Evolutionary conservation across 2,113 vertebrate genomes (phyloP), one percentile per base, ranked within the genome.

Genomic region (Sceloporus undulatus): DNA sequence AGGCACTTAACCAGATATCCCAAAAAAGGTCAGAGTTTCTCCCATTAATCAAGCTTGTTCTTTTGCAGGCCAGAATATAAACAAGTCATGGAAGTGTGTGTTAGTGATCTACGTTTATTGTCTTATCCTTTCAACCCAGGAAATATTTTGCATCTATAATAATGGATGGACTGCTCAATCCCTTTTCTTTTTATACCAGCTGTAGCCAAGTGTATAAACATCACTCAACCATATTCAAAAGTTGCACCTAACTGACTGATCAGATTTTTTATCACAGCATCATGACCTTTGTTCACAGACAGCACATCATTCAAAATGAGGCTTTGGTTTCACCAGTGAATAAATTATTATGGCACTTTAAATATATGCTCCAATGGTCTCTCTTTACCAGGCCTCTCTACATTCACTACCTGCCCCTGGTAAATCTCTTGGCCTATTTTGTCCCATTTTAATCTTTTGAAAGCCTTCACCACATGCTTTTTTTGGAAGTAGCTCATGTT

Each of bases 11-110:
- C 88, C 88, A 88, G 82, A 91, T 95, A 93, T 86, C 88, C 90
- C 88, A 87, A 94, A 94, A 94, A 93, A 84, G 90, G 91, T 86
- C 92, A 93, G 89, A 71, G 85, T 85, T 91, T 79, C 16, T 68
- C 90, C 85, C 79, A 95, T 95, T 94, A 92, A 93, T 94, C 93
- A 95, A 91, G 84, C 91, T 90, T 14, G 91, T 94, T 93, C 91
- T 93, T 85, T 38, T 89, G 74, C 18, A n/a, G 62, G 86, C 65
- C 83, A 91, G 82, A 94, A 94, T 93, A 29, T 93, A 96, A 95
- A 93, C 91, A 88, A 82, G 2, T 85, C 92, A 87, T 90, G 34
- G 13, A 91, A 94, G 91, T 89, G 84, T 0, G 0, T 88, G 86
- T 91, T 93, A 92, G 84, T 88, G 90, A 93, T 93, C 94, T 88